Evolutionary conservation across 2,113 vertebrate genomes (phyloP).

Genomic region (Chaetops frenatus): DNA sequence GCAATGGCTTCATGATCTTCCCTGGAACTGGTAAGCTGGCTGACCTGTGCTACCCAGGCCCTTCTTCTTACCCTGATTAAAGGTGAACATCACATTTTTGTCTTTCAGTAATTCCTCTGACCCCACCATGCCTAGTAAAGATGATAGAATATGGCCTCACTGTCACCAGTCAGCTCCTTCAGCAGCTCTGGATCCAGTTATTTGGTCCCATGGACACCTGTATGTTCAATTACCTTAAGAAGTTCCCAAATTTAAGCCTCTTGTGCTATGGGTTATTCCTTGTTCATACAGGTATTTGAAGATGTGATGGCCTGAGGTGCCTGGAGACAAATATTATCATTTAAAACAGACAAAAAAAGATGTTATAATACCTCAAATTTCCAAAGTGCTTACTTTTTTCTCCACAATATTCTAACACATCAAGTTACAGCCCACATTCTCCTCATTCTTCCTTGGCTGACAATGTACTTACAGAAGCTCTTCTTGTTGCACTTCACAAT

Average conservation of each 20-base stretch:
- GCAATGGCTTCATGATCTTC: neutral
- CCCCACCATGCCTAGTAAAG: neutral
- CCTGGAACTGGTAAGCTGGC: neutral
- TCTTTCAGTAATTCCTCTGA: neutral
- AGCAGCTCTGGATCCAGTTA: neutral
- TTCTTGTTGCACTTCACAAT: neutral
- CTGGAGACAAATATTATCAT: neutral
- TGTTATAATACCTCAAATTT: neutral
- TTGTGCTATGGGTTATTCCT: neutral
- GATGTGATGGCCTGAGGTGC: fast-evolving
- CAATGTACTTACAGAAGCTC: neutral
- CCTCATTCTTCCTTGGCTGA: neutral
- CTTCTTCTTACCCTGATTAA: neutral
- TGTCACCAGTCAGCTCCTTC: neutral
- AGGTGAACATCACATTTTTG: neutral
- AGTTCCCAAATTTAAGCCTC: neutral
- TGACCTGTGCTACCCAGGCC: neutral
- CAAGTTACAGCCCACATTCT: neutral
- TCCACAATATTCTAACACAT: neutral
- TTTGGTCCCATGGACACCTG: neutral
- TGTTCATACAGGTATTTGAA: neutral
- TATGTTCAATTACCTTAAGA: neutral
- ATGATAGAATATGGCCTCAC: neutral
- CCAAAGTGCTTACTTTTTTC: neutral
- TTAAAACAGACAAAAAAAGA: neutral